Base-by-base conservation (phyloP, 2,113 vertebrate species). In the Jacana jacana region DNA sequence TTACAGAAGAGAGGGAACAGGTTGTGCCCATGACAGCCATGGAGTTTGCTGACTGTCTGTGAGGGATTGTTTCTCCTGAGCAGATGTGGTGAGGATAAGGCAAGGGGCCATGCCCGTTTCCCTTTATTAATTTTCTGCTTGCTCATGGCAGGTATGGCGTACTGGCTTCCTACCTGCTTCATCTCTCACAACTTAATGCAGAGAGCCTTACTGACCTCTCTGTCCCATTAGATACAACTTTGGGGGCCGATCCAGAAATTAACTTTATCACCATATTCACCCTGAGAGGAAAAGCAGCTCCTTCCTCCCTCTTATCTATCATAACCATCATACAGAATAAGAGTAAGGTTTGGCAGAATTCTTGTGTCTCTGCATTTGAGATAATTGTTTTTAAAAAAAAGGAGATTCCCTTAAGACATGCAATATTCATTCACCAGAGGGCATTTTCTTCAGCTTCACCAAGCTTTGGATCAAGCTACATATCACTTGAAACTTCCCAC, bases 361-460 rank as follows among this genome's bases (percentile, higher is more conserved):
- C n/a, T 80, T 37, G 4, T 60, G 58, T 51, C 42, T 52, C 80
- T 55, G 27, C 22, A 30, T 37, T 89, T 72, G 54, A 91, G 37
- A 61, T 57, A 91, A 89, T 28, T 73, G 17, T 57, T 71, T 35
- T 81, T 55, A 12, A 86, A 44, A 64, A 30, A 64, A 30, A 93
- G 48, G 46, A 0, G 84, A 81, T 35, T 82, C 81, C 30, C 58
- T 30, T 22, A 88, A 69, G 37, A 63, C 46, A 80, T 71, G 23
- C 28, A 95, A 37, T 65, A 92, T 92, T 95, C 30, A 86, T 54
- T 20, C 58, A 77, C 19, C 10, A 14, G n/a, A 66, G 54, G 63
- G 19, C 31, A 77, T 61, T 90, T 91, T 93, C 86, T 90, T 93
- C 77, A 89, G 87, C 84, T 93, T 95, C 84, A 72, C 78, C 72